These are phyloP conservation scores for Hyles euphorbiae DNA, from an alignment of 1,140 invertebrate species.

Conservation along the genomic window DNA sequence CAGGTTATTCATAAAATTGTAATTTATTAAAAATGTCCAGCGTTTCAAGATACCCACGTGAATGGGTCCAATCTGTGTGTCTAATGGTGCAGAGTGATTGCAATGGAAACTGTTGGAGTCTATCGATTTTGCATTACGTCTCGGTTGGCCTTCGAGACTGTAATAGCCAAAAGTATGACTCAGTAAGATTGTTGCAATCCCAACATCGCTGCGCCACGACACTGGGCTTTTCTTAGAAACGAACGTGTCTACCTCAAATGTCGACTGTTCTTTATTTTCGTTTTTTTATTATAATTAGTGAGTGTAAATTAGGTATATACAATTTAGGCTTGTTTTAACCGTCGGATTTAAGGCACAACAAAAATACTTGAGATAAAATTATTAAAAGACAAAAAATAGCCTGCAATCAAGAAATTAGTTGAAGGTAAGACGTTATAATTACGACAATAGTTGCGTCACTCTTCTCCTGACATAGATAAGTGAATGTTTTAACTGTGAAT, in stretches of 20 bases:
- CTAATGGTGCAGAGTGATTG: conserved; percentile 39
- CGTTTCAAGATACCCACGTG: conserved; percentile 24
- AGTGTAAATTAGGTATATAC: too few relatives aligned
- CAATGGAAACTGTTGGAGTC: conserved; percentile 34
- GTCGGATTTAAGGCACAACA: too few relatives aligned
- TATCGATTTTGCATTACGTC: conserved; percentile 39
- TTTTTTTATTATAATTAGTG: too few relatives aligned
- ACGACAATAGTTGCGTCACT: not conserved
- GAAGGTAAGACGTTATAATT: too few relatives aligned
- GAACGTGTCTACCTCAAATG: conserved; percentile 18
- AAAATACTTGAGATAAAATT: too few relatives aligned
- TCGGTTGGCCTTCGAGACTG: conserved; percentile 37
- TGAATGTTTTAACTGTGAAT: conserved; percentile 20
- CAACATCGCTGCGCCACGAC: conserved; percentile 26
- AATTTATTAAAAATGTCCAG: not conserved
- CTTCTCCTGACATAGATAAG: conserved; percentile 15
- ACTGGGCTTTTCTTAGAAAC: conserved; percentile 26
- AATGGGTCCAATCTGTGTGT: conserved; percentile 38
- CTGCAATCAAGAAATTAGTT: too few relatives aligned
- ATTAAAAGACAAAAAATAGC: too few relatives aligned
- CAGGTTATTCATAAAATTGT: not conserved
- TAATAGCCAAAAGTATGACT: conserved; percentile 49
- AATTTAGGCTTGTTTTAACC: too few relatives aligned
- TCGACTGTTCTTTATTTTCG: too few relatives aligned
- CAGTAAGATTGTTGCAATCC: conserved; percentile 33